Evolutionary conservation across 37 sponge, comb jelly and placozoan genomes (phyloP), one percentile per base, ranked within the genome.

Genomic region (Corticium candelabrum): DNA sequence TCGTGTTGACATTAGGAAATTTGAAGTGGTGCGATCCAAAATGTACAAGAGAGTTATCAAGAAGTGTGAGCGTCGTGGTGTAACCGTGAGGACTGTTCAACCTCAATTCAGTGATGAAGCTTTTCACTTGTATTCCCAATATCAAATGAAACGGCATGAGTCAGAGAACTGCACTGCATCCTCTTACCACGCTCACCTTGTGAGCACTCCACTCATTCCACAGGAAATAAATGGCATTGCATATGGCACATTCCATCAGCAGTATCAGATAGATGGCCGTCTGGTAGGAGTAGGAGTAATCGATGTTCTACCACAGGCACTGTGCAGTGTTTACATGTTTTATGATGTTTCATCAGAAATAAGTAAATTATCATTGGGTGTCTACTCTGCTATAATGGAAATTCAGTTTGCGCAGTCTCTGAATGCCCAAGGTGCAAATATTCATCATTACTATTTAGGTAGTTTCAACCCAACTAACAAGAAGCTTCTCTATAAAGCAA

Each of bases 301-400:
- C 34, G 96, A 95, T 41, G 76, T 95, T 1, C 77, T 95, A 33
- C 92, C 93, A 3, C 84, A 82, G 37, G 92, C 92, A 1, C 78
- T 95, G 40, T 90, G 91, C 72, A 95, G 96, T 57, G 78, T 89
- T 21, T 95, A 95, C 86, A 91, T 95, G 89, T 95, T 85, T 84
- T 95, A 91, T 69, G 84, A 84, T 68, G 80, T 89, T 40, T 40
- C 76, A 11, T 89, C 85, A 74, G 92, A 91, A 41, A 72, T 91
- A 34, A 70, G 81, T 40, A 91, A 86, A 85, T 75, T 77, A 37
- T 95, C 96, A 5, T 82, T 95, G 85, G 96, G 96, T 2, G 92
- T 95, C 56, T 95, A 87, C 69, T 89, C 89, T 37, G 87, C 92
- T 82, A 79, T 95, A 68, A 95, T 86, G 69, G 96, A 95, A 75